Evolutionary conservation across 2,888 invertebrate species (phyloP).

Genomic region (Sisyra nigra): DNA sequence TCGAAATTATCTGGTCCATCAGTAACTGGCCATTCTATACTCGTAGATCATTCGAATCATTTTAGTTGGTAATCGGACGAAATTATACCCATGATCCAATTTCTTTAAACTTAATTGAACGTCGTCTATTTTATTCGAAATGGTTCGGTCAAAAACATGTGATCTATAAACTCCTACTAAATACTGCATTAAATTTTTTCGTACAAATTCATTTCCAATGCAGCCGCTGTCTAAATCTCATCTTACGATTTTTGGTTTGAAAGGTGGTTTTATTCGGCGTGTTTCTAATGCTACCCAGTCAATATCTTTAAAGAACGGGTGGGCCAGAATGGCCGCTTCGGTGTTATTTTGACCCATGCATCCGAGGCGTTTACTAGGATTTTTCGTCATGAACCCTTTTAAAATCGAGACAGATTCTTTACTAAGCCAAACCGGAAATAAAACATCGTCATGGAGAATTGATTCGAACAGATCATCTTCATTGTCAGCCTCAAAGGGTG

Average conservation of each 20-base stretch:
- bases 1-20: too few species aligned
- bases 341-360: conserved; percentile 59
- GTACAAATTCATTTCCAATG: too few species aligned
- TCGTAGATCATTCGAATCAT: too few species aligned
- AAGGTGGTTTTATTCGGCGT: conserved; percentile 87
- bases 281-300: conserved; percentile 92
- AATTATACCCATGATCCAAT: too few species aligned
- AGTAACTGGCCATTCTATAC: too few species aligned
- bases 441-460: conserved; percentile 94
- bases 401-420: conserved; percentile 82
- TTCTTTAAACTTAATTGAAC: too few species aligned
- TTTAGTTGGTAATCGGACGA: too few species aligned
- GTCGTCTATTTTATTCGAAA: too few species aligned
- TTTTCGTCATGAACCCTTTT: conserved; percentile 97
- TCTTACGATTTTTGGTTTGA: conserved; percentile 94
- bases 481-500: conserved; percentile 98
- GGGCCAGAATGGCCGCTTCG: conserved; percentile 76
- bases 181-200: too few species aligned
- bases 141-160: too few species aligned
- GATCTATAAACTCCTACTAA: too few species aligned
- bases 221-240: too few species aligned
- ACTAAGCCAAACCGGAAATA: conserved; percentile 94
- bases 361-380: conserved; percentile 83
- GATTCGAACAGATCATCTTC: conserved; percentile 99
- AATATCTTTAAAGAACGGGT: conserved; percentile 85